Conservation (phyloP, 2,113 vertebrate genomes). For the Tachysurus vachellii region DNA sequence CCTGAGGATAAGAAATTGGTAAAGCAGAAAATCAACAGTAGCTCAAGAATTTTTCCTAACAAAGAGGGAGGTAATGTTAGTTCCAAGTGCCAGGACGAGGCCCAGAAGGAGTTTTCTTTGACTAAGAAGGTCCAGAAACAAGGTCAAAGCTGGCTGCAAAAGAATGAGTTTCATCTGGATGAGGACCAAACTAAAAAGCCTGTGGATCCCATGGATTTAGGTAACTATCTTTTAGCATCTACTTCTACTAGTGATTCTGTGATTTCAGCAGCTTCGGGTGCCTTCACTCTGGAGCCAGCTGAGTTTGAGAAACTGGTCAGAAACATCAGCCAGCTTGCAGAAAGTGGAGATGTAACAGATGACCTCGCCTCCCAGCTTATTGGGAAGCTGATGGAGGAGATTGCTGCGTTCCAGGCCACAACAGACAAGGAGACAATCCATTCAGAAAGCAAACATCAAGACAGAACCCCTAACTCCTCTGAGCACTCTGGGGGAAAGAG, state of each 20-base stretch:
- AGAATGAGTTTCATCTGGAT: slow-evolving; percentile 71
- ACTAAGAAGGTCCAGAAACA: slow-evolving; percentile 32
- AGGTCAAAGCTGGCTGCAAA: slow-evolving; percentile 71
- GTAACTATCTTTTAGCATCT: slow-evolving; percentile 60
- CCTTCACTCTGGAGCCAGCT: slow-evolving; percentile 74
- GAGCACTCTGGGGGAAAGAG: slow-evolving; percentile 56
- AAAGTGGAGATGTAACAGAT: slow-evolving; percentile 75
- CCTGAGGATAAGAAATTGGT: slow-evolving; percentile 49
- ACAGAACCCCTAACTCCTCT: slow-evolving; percentile 65
- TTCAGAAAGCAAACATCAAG: slow-evolving; percentile 58
- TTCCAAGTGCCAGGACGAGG: slow-evolving; percentile 35
- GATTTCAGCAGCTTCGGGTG: slow-evolving; percentile 51
- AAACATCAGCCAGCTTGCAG: slow-evolving; percentile 82
- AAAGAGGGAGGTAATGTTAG: slow-evolving; percentile 21
- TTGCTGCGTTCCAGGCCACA: slow-evolving; percentile 59
- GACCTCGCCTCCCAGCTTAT: slow-evolving; percentile 80
- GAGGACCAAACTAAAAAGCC: slow-evolving; percentile 62
- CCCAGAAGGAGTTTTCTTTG: slow-evolving; percentile 5
- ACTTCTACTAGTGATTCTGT: slow-evolving; percentile 48
- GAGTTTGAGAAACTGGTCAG: slow-evolving; percentile 79
- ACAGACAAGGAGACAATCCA: slow-evolving; percentile 59
- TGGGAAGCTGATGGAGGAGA: slow-evolving; percentile 76
- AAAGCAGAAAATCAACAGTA: background rate
- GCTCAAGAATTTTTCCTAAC: slow-evolving; percentile 17
- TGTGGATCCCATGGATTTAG: slow-evolving; percentile 57